These are phyloP conservation scores for Sphenodon punctatus DNA, from an alignment of 2,797 vertebrate species.

Conservation along the genomic window DNA sequence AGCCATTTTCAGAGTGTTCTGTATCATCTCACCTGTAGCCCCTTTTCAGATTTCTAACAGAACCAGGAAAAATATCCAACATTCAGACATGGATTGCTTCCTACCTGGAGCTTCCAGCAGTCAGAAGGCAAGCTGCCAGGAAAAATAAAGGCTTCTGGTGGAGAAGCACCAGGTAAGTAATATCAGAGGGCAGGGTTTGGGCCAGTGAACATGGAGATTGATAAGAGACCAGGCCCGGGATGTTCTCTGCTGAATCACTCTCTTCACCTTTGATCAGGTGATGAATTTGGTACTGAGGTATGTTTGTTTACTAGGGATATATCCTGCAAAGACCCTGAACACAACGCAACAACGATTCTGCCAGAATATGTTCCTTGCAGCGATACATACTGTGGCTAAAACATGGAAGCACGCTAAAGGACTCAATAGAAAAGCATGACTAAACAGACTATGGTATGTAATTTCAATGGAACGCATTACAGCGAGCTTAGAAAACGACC, in stretches of 20 bases:
- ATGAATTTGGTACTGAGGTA: too few species aligned
- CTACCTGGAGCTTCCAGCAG: constrained; percentile 20
- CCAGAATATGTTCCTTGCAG: too few species aligned
- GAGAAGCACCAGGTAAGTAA: neutral
- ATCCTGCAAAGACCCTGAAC: too few species aligned
- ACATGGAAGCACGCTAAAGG: too few species aligned
- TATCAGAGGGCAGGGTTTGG: neutral
- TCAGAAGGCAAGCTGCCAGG: neutral
- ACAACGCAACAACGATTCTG: too few species aligned
- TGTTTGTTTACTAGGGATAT: too few species aligned
- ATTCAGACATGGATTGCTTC: constrained; percentile 25
- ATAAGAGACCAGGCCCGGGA: neutral
- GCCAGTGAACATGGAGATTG: neutral
- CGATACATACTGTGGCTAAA: too few species aligned
- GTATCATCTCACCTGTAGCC: neutral
- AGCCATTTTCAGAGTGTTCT: constrained; percentile 15
- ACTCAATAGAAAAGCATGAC: too few species aligned
- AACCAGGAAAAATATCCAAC: constrained; percentile 33
- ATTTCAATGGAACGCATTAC: too few species aligned
- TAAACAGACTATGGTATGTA: too few species aligned
- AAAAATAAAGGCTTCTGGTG: neutral
- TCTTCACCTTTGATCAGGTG: too few species aligned
- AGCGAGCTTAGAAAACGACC: too few species aligned
- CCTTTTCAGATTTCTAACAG: neutral
- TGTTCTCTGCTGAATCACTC: neutral